These are phyloP conservation scores for Notolabrus celidotus DNA, from an alignment of 2,797 vertebrate species.

Conservation along the genomic window DNA sequence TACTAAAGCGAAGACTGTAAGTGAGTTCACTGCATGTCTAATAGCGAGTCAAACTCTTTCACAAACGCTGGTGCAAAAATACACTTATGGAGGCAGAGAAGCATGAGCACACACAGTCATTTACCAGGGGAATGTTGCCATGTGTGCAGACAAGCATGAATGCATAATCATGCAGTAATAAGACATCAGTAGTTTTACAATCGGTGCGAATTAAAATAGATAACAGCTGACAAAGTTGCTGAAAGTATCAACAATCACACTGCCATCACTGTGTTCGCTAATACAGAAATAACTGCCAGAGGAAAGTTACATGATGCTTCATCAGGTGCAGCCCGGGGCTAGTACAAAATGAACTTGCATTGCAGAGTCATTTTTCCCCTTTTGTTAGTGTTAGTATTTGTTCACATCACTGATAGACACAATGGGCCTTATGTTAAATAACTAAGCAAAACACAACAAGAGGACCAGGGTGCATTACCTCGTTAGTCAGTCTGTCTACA, in stretches of 20 bases:
- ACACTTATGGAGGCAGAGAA: not conserved
- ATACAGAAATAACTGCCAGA: not conserved
- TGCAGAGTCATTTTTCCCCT: not conserved
- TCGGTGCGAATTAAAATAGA: slow-evolving; percentile 8
- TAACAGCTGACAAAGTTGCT: slow-evolving; percentile 26
- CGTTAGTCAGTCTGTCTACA: too few species aligned
- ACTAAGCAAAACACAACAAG: too few species aligned
- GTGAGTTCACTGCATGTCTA: slow-evolving; percentile 14
- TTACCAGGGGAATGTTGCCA: not conserved
- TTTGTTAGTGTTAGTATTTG: slow-evolving; percentile 8
- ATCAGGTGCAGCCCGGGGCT: not conserved
- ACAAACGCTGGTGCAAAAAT: not conserved
- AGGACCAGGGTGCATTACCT: too few species aligned
- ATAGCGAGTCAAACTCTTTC: slow-evolving; percentile 13
- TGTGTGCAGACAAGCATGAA: slow-evolving; percentile 10
- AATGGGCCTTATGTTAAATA: not conserved
- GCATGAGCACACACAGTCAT: not conserved
- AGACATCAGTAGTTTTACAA: not conserved
- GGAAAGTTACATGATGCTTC: not conserved
- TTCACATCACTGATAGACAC: slow-evolving; percentile 15
- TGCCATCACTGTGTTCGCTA: not conserved
- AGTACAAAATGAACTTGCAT: not conserved
- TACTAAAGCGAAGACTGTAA: slow-evolving; percentile 25
- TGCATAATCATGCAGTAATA: slow-evolving; percentile 5
- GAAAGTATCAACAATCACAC: slow-evolving; percentile 23